Conservation (phyloP, 2,888 invertebrate genomes). For the Ichneumon xanthorius region DNA sequence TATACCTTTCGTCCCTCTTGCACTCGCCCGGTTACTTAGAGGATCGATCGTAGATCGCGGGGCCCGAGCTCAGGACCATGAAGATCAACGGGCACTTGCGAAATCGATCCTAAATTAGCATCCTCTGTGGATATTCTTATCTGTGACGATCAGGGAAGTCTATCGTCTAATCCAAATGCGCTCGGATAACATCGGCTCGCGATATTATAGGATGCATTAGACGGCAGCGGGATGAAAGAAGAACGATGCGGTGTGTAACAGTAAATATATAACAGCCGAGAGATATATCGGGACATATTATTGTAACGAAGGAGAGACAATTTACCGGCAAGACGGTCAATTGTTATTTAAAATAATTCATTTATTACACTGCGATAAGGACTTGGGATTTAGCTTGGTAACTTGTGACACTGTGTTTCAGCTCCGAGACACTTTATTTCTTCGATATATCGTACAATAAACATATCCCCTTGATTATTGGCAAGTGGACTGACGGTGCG, state of each 20-base stretch:
- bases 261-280: not conserved
- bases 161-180: conserved; percentile 64
- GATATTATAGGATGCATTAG: conserved; percentile 14
- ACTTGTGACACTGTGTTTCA: not conserved
- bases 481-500: too few species aligned
- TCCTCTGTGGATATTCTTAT: conserved; percentile 58
- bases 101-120: conserved; percentile 72
- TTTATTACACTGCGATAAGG: not conserved
- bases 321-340: not conserved
- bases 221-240: not conserved
- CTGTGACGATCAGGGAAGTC: conserved; percentile 65
- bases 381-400: not conserved
- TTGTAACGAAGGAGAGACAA: not conserved
- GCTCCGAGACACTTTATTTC: too few species aligned
- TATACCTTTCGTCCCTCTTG: conserved; percentile 26
- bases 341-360: not conserved
- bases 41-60: conserved; percentile 75
- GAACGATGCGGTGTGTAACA: not conserved
- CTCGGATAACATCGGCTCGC: conserved; percentile 57
- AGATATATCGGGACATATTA: not conserved
- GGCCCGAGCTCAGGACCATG: conserved; percentile 66
- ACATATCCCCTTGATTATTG: too few species aligned
- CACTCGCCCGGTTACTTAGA: conserved; percentile 43
- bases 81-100: conserved; percentile 68
- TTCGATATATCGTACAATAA: too few species aligned